Base-by-base conservation (phyloP, 2,888 invertebrate genomes). In the Dolichomitus sp. region DNA sequence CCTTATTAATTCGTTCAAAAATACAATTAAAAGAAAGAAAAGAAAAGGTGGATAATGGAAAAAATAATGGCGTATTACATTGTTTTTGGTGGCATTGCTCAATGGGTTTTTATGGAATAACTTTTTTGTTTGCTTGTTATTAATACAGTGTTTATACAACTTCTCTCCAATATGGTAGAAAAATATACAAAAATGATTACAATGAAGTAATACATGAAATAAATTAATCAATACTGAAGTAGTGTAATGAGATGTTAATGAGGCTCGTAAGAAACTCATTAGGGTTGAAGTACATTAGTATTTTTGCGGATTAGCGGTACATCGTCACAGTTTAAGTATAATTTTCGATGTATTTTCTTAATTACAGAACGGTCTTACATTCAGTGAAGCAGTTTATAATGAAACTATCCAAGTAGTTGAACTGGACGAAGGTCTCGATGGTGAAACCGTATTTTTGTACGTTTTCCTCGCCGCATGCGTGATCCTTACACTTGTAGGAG, bases 381-480 rank as follows among this genome's bases (percentile, higher is more conserved):
- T 95, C 94, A 96, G 97, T 93, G 98, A 98, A 94, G 98, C 99
- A 57, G 98, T 99, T 3, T 99, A 98, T 95, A 99, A 99, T 94
- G 99, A 99, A 94, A 99, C 99, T 0, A 96, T 99, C 40, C 98
- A 98, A 94, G 98, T 99, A 77, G 96, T 98, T 4, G 99, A 99
- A 94, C 95, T 99, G 52, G 99, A 99, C 87, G 99, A 99, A 94
- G 99, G 99, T 74, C 95, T 99, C 80, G 99, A 99, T 93, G 99
- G 99, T 27, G 99, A 99, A 95, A 99, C 99, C 27, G 98, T 99
- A 95, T 99, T 99, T 96, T 95, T 99, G 88, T 99, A 99, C 92
- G 95, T 99, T 80, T 97, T 99, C 94, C 95, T 99, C 84, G 98
- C 97, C 23, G 99, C 98, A 3, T 97, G 98, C 79, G 97, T 96